Base-by-base conservation (phyloP, 2,113 vertebrate species). In the Hippocampus barbouri region DNA sequence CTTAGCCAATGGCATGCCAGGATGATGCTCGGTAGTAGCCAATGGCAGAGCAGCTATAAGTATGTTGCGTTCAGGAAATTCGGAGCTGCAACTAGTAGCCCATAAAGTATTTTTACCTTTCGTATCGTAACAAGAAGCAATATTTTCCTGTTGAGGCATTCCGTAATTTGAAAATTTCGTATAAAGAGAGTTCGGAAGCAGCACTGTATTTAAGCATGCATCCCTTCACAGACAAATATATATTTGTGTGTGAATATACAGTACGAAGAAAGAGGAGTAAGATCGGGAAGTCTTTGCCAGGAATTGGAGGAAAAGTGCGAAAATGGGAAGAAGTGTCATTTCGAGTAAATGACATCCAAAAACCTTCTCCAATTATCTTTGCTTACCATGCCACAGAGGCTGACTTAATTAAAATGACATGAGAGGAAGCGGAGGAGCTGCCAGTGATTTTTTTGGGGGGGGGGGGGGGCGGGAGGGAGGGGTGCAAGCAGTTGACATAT, bases 371-470 rank as follows among this genome's bases (percentile, higher is more conserved):
- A 93, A 93, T 94, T 94, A 93, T 94, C 92, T 93, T 88, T 91
- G 88, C 85, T 91, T 91, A 85, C 90, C 92, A 92, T 87, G 90
- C 88, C 90, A 93, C 91, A 83, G 87, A 92, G 91, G 90, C 91
- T 89, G 92, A 93, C 91, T 93, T 94, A 94, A 94, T 94, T 93
- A 94, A 93, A 94, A 91, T 87, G 92, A 92, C 88, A 92, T 90
- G 88, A 90, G 88, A 89, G 87, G 83, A 84, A 85, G 88, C 86
- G 88, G 79, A 12, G 43, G 83, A 82, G 78, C 83, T 84, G 82
- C 85, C 81, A 89, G 87, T 83, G 91, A 91, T 88, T 91, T 34
- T 34, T 34, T 34, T 34, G 3, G 3, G 3, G 30, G 30, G 30
- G 4, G 30, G 30, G 3, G 30, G 30, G 3, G 4, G 30, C 30